Conservation (phyloP, 2,888 invertebrate species). For the Deilephila elpenor region DNA sequence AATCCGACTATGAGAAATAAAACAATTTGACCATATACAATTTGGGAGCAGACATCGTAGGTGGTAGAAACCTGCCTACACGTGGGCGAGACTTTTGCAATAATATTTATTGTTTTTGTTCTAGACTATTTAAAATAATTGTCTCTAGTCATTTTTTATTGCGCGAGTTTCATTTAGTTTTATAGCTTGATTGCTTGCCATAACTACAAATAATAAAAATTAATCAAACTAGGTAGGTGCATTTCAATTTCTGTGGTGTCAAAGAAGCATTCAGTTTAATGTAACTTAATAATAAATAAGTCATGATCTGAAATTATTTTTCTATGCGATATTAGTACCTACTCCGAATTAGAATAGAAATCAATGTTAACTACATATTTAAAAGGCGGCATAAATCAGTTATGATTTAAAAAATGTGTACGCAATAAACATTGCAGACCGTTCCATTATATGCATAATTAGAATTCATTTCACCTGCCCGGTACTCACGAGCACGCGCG, state of each 20-base stretch:
- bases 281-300: too few relatives aligned
- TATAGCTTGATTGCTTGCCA: neutral
- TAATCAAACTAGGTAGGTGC: too few relatives aligned
- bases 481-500: constrained; percentile 50
- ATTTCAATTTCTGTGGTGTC: too few relatives aligned
- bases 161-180: neutral
- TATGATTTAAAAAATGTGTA: neutral
- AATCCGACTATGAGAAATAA: constrained; percentile 34
- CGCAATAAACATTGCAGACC: constrained; percentile 6
- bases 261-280: too few relatives aligned
- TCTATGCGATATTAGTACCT: too few relatives aligned
- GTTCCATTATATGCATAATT: constrained; percentile 23
- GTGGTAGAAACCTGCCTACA: constrained; percentile 48
- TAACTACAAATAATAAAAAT: too few relatives aligned
- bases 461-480: constrained; percentile 38
- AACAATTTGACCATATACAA: constrained; percentile 41
- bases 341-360: too few relatives aligned
- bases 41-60: constrained; percentile 48
- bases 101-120: constrained; percentile 21
- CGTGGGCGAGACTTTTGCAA: constrained; percentile 49
- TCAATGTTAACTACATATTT: too few relatives aligned
- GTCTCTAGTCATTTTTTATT: neutral
- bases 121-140: constrained; percentile 17
- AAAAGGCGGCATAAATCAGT: neutral
- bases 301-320: too few relatives aligned